These are phyloP conservation scores for Melanocharis versteri DNA, from an alignment of 2,113 vertebrate genomes.

Conservation along the genomic window DNA sequence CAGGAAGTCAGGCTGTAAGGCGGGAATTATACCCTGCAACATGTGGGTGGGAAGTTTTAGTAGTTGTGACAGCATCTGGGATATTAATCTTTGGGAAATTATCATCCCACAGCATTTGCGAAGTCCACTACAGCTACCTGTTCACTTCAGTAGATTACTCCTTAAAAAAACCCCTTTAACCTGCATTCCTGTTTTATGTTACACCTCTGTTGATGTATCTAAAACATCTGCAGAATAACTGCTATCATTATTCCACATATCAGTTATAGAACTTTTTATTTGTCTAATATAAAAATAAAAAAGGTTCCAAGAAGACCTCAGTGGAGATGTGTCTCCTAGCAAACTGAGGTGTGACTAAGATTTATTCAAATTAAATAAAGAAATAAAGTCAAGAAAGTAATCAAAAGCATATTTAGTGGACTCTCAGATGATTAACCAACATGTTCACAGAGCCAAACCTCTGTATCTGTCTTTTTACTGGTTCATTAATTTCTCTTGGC, in stretches of 20 bases:
- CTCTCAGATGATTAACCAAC: conserved; percentile 7
- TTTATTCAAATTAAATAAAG: background rate
- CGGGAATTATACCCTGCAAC: too few relatives aligned
- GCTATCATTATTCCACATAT: background rate
- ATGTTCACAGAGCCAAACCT: background rate
- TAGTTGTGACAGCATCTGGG: background rate
- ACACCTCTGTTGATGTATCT: background rate
- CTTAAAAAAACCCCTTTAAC: background rate
- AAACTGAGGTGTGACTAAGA: background rate
- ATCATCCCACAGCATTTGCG: background rate
- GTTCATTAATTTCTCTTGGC: conserved; percentile 26
- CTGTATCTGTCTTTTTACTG: background rate
- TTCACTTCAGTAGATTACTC: background rate
- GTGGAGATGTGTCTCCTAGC: background rate
- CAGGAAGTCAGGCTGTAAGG: too few relatives aligned
- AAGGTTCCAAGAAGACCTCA: background rate
- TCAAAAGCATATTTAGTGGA: background rate
- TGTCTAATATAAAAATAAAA: background rate
- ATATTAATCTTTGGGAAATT: background rate
- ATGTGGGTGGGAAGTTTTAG: background rate
- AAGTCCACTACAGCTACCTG: background rate
- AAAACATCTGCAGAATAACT: background rate
- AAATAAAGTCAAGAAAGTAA: background rate
- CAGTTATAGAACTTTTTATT: background rate
- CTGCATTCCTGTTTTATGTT: background rate